Conservation (phyloP, 2,888 invertebrate genomes). For the Brenthis hecate region DNA sequence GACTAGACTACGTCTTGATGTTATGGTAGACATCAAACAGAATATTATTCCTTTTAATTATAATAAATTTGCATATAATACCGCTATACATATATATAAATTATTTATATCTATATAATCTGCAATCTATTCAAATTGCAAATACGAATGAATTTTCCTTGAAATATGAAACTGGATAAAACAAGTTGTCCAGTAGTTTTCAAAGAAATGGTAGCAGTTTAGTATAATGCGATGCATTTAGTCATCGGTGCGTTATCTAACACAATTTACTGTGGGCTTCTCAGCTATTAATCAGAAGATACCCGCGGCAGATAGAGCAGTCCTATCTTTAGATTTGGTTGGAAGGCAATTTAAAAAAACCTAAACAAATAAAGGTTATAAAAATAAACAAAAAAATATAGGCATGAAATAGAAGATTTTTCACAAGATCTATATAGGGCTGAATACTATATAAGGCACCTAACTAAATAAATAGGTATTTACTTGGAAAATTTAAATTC, state of each 20-base stretch:
- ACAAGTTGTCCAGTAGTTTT: constrained; percentile 62
- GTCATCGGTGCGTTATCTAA: constrained; percentile 70
- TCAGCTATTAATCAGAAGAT: constrained; percentile 56
- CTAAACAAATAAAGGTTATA: neutral
- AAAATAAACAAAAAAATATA: neutral
- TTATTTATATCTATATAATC: constrained; percentile 1
- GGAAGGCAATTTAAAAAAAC: neutral
- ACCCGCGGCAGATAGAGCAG: constrained; percentile 28
- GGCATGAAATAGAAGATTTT: too few species aligned
- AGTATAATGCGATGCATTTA: constrained; percentile 68
- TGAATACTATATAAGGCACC: too few species aligned
- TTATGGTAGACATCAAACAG: too few species aligned
- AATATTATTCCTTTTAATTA: too few species aligned
- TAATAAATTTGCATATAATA: too few species aligned
- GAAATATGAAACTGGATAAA: constrained; percentile 68
- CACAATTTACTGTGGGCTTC: constrained; percentile 61
- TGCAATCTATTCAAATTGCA: constrained; percentile 17
- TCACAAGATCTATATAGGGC: too few species aligned
- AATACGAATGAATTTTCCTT: constrained; percentile 37
- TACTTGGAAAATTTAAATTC: too few species aligned
- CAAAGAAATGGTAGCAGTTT: constrained; percentile 67
- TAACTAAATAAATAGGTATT: too few species aligned
- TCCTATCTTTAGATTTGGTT: constrained; percentile 24
- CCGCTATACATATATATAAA: neutral
- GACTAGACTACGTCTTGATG: too few species aligned